Conservation (phyloP, 2,797 vertebrate genomes). For the Chrysolophus pictus region DNA sequence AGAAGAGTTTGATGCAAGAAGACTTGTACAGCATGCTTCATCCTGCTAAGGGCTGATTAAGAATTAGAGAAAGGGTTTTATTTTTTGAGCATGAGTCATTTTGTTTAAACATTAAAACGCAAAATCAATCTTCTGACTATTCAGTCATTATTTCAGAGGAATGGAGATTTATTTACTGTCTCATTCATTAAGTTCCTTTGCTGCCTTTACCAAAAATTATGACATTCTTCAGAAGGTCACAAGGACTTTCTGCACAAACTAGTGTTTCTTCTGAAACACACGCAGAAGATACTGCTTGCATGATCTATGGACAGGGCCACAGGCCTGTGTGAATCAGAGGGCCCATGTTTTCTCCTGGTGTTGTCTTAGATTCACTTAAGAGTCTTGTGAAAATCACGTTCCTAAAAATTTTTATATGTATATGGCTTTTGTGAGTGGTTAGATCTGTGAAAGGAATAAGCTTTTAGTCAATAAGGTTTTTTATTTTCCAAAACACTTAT, state of each 20-base stretch:
- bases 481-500: background rate
- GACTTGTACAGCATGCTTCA: background rate
- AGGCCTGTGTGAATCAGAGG: background rate
- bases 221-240: background rate
- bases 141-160: conserved; percentile 4
- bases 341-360: background rate
- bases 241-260: background rate
- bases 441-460: background rate
- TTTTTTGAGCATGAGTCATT: background rate
- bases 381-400: background rate
- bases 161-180: conserved; percentile 6
- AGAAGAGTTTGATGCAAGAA: background rate
- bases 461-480: background rate
- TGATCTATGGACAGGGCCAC: background rate
- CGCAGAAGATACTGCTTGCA: background rate
- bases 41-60: background rate
- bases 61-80: background rate
- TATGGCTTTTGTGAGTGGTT: background rate
- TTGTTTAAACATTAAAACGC: conserved; percentile 3
- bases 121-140: conserved; percentile 28
- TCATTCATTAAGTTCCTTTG: background rate
- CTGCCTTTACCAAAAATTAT: background rate
- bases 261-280: background rate
- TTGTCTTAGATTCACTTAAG: background rate
- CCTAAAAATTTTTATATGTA: background rate